phyloP scores from a whole-genome alignment of 2,113 vertebrate species.

The Oncorhynchus keta region DNA sequence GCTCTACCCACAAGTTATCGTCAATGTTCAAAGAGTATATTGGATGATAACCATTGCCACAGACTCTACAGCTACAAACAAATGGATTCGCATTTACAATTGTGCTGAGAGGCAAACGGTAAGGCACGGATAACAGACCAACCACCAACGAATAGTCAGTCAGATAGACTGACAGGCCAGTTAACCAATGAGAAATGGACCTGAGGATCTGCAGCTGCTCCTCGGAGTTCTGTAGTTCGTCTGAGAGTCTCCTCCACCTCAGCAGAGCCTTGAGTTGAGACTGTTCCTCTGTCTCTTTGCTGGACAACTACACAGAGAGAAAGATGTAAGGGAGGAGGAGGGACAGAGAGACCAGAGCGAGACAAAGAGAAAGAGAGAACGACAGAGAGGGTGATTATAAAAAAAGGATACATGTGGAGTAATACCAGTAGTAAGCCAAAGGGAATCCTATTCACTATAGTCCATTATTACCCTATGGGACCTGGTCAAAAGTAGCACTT shows the following conservation, averaged over 20 bases:
- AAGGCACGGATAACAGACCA: too few relatives aligned
- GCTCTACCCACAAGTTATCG: neutral
- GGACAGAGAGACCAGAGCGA: neutral
- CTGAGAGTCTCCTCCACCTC: slow-evolving; percentile 84
- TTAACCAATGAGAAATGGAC: slow-evolving; percentile 59
- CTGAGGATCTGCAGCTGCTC: slow-evolving; percentile 90
- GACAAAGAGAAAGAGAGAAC: slow-evolving; percentile 8
- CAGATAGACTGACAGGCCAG: neutral
- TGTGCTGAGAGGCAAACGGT: too few relatives aligned
- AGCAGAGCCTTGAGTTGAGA: slow-evolving; percentile 85
- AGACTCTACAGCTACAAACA: neutral
- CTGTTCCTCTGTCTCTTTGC: slow-evolving; percentile 71
- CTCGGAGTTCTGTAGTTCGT: slow-evolving; percentile 87
- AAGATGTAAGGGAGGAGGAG: neutral
- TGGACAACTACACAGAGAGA: slow-evolving; percentile 70
- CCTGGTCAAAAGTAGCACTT: too few relatives aligned
- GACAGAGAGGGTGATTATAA: neutral
- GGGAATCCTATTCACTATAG: too few relatives aligned
- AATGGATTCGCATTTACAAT: neutral
- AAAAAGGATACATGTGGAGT: neutral
- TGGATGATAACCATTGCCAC: too few relatives aligned
- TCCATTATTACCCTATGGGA: too few relatives aligned
- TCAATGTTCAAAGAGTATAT: too few relatives aligned
- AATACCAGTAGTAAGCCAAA: neutral
- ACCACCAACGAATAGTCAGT: neutral